These are phyloP conservation scores for Eupithecia subumbrata DNA, from an alignment of 2,888 invertebrate genomes.

Conservation along the genomic window DNA sequence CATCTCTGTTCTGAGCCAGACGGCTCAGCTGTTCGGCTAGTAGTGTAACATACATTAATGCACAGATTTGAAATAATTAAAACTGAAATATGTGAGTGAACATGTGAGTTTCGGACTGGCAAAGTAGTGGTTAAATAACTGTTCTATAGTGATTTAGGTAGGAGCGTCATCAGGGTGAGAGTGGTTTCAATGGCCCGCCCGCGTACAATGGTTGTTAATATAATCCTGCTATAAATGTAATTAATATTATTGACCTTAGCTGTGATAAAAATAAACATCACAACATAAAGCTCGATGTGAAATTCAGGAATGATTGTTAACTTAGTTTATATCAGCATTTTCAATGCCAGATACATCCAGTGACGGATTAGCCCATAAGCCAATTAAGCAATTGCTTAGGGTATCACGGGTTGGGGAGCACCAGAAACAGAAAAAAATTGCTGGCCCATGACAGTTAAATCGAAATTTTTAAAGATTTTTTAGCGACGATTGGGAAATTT, in stretches of 20 bases:
- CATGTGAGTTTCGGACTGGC: neutral
- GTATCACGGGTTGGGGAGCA: too few relatives aligned
- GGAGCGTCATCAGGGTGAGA: neutral
- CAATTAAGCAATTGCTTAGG: too few relatives aligned
- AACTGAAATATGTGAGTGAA: neutral
- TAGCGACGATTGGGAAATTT: too few relatives aligned
- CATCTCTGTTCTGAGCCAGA: neutral
- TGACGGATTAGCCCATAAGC: too few relatives aligned
- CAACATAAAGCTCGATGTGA: neutral
- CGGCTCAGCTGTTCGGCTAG: neutral
- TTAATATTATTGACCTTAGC: neutral
- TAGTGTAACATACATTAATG: neutral
- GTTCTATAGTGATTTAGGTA: neutral
- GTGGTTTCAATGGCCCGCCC: neutral
- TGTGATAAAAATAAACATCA: neutral
- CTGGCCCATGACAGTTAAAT: too few relatives aligned
- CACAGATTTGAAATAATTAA: neutral
- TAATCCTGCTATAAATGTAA: neutral
- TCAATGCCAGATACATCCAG: neutral
- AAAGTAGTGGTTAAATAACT: neutral
- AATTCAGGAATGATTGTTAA: neutral
- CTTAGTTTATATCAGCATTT: neutral
- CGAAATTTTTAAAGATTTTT: too few relatives aligned
- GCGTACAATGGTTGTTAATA: neutral
- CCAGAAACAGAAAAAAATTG: too few relatives aligned